Percentiles rank a stretch among this genome's conserved stretches.
phyloP scores from a whole-genome alignment of 2,113 vertebrate species.

The Hemiscyllium ocellatum region DNA sequence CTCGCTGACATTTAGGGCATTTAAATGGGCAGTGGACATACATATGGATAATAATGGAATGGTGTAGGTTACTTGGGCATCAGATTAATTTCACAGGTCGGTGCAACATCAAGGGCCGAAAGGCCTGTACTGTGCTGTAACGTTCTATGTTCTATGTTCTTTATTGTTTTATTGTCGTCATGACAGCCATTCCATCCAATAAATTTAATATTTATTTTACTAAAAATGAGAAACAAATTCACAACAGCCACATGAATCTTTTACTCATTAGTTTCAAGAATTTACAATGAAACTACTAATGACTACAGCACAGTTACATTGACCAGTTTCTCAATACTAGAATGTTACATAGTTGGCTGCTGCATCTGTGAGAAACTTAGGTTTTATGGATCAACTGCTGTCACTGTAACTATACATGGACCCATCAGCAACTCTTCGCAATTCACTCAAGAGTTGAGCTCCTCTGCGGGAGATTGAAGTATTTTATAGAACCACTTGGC shows the following conservation, averaged over 20 bases:
- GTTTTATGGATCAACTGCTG: background rate
- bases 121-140: too few relatives aligned
- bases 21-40: too few relatives aligned
- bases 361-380: background rate
- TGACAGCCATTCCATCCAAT: background rate
- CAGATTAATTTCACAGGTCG: too few relatives aligned
- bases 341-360: background rate
- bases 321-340: background rate
- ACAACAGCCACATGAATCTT: background rate
- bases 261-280: background rate
- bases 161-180: background rate
- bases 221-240: background rate
- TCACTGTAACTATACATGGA: background rate
- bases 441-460: background rate
- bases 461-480: background rate
- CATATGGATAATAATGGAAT: too few relatives aligned
- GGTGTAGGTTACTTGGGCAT: too few relatives aligned
- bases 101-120: too few relatives aligned
- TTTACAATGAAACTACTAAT: background rate
- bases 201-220: background rate
- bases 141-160: background rate
- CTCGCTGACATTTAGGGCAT: too few relatives aligned
- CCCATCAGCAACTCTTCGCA: background rate
- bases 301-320: background rate
- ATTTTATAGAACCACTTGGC: background rate